phyloP scores from a whole-genome alignment of 2,797 vertebrate genomes.

The Poliocrania exsul region DNA sequence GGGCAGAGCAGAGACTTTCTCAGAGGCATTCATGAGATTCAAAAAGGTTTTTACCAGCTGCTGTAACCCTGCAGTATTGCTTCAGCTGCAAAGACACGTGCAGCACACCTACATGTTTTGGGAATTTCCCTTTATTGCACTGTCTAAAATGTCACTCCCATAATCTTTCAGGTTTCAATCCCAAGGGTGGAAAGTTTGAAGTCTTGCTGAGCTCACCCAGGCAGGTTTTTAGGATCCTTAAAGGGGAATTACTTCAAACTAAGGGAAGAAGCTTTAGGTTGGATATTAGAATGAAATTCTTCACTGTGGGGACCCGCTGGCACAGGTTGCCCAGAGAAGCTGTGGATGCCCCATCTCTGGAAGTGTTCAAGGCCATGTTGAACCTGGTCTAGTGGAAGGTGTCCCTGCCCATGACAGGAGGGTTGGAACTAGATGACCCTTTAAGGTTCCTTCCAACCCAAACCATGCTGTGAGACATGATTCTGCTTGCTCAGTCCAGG shows the following conservation, averaged over 20 bases:
- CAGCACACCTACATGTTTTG: background rate
- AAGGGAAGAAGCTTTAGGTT: background rate
- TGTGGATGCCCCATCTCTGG: background rate
- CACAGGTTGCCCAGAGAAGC: background rate
- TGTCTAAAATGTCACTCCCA: background rate
- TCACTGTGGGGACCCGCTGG: background rate
- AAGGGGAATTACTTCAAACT: background rate
- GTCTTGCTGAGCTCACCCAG: background rate
- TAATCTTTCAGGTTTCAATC: background rate
- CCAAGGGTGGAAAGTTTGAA: background rate
- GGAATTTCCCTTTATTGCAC: background rate
- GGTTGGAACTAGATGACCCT: background rate
- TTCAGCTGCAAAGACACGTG: background rate
- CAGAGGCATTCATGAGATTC: background rate
- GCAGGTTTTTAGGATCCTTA: background rate
- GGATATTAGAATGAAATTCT: background rate
- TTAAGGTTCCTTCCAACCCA: background rate
- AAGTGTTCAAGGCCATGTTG: background rate
- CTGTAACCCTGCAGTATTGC: background rate
- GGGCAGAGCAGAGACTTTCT: background rate
- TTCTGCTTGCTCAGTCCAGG: background rate
- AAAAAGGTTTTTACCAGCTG: background rate
- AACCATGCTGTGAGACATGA: background rate
- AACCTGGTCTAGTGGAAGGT: background rate
- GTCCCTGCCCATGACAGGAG: background rate